Evolutionary conservation across 2,797 vertebrate genomes (phyloP).

Genomic region (Babyrousa celebensis): DNA sequence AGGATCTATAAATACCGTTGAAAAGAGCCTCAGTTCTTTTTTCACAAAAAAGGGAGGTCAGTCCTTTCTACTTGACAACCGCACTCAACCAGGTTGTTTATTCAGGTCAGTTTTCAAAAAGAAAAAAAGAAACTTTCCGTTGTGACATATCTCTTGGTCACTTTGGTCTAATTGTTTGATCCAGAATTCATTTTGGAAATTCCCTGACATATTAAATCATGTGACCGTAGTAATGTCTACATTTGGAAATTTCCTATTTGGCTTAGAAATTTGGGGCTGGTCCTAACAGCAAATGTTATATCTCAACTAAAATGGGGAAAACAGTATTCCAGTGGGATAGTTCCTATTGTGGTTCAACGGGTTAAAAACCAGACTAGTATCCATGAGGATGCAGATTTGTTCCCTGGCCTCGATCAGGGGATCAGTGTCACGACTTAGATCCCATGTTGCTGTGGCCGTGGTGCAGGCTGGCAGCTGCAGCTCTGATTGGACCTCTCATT

Average conservation of each 20-base stretch:
- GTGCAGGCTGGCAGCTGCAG: too few species aligned
- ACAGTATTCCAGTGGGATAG: neutral
- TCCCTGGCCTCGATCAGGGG: too few species aligned
- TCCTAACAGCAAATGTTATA: neutral
- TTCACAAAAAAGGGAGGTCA: constrained; percentile 13
- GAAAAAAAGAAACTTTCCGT: neutral
- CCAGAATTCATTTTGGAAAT: constrained; percentile 6
- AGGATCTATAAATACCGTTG: constrained; percentile 8
- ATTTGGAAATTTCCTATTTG: constrained; percentile 58
- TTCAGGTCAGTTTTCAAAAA: neutral
- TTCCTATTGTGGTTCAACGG: too few species aligned
- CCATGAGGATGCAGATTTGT: too few species aligned
- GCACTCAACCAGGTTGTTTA: constrained; percentile 20
- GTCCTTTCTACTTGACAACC: constrained; percentile 18
- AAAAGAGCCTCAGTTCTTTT: constrained; percentile 34
- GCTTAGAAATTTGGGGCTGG: neutral
- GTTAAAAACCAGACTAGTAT: too few species aligned
- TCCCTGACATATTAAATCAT: neutral
- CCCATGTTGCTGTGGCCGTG: too few species aligned
- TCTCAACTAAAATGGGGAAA: neutral
- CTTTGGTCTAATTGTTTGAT: constrained; percentile 8
- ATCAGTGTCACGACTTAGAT: too few species aligned
- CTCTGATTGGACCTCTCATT: too few species aligned
- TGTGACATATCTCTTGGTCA: constrained; percentile 36
- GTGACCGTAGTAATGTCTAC: neutral